Evolutionary conservation across 2,888 invertebrate species (phyloP), one percentile per base, ranked within the genome.

Genomic region (Parelbella ahira): DNA sequence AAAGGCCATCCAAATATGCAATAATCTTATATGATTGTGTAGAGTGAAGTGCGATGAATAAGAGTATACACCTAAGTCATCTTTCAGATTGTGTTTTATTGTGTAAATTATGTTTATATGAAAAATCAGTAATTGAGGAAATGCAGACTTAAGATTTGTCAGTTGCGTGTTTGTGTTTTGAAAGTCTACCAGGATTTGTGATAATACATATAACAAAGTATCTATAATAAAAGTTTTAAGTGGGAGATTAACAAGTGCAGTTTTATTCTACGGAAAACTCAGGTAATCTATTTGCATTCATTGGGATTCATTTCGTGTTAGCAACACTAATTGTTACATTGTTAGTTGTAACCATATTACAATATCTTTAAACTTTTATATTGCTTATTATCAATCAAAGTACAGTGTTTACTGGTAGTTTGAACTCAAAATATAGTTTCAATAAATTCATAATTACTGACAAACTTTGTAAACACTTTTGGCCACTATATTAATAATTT

Each of bases 101-200:
- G 80, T 87, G 86, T 87, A 88, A 86, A 88, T 87, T 86, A 83
- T 82, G 84, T 86, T 83, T 78, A 79, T 80, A 84, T 81, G 80
- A 73, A 71, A 76, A 83, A 83, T 82, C 81, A 82, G 64, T 87
- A 86, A 83, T 83, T 79, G 77, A 81, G 71, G 71, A 79, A 76
- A 77, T 75, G 77, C 80, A 78, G 79, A 60, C 54, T 55, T 77
- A 81, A 76, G 80, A 80, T 74, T 83, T 87, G 88, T 89, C 84
- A 83, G 84, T 89, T 89, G 89, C 78, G 90, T 90, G 90, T 90
- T 89, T 90, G 90, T 88, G 88, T 88, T 86, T 90, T 89, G 89
- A 90, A 89, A 90, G 90, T 91, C 91, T 91, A 91, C 91, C 90
- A 91, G 90, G 90, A 91, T 91, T 91, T 91, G 91, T 91, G 91